Percentiles rank a stretch among this genome's conserved stretches.
Conservation (phyloP, 2,797 vertebrate species). For the Schizopygopsis malacanthus region DNA sequence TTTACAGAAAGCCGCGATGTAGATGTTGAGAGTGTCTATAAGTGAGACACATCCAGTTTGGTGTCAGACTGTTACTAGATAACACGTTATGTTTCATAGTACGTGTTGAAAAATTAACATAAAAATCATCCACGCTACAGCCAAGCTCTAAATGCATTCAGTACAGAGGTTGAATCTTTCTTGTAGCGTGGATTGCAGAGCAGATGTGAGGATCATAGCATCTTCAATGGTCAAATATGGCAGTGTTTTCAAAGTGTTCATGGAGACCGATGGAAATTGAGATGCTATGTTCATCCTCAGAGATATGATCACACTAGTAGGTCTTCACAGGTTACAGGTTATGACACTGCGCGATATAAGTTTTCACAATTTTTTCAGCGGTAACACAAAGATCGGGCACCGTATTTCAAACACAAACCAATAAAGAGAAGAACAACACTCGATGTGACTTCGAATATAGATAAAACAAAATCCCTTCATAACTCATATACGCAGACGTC, state of each 20-base stretch:
- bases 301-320: slow-evolving; percentile 29
- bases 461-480: slow-evolving; percentile 36
- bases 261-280: slow-evolving; percentile 14
- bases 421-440: slow-evolving; percentile 60
- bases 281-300: neutral
- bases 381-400: slow-evolving; percentile 38
- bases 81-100: slow-evolving; percentile 39
- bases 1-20: slow-evolving; percentile 69
- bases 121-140: slow-evolving; percentile 46
- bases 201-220: neutral
- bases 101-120: slow-evolving; percentile 69
- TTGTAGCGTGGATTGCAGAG: neutral
- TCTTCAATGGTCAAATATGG: slow-evolving; percentile 30
- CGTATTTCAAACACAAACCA: slow-evolving; percentile 42
- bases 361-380: slow-evolving; percentile 13
- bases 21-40: slow-evolving; percentile 57
- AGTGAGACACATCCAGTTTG: slow-evolving; percentile 22
- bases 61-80: slow-evolving; percentile 12
- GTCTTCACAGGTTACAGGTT: slow-evolving; percentile 33
- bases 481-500: slow-evolving; percentile 71
- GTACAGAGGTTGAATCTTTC: slow-evolving; percentile 1
- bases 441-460: slow-evolving; percentile 58
- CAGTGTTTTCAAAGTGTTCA: slow-evolving; percentile 39
- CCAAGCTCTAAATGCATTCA: slow-evolving; percentile 11
- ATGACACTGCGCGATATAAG: slow-evolving; percentile 13